A percentile compares a stretch with the other conserved stretches of the same genome.
phyloP scores from a whole-genome alignment of 1,140 invertebrate species.

The Epicauta chinensis region DNA sequence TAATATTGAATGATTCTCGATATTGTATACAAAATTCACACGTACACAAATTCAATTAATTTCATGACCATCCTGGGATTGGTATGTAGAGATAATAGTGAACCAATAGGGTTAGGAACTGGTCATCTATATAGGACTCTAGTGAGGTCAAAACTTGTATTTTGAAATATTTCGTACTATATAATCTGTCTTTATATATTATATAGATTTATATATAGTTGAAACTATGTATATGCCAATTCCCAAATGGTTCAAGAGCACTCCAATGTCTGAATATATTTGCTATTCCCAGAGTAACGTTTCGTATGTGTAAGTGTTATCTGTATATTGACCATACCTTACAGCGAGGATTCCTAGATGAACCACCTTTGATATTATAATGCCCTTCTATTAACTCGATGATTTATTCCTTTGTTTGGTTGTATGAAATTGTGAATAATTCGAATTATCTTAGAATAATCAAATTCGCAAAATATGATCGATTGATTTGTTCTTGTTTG shows the following conservation, averaged over 20 bases:
- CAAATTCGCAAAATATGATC: no score
- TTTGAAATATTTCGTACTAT: conserved; percentile 20
- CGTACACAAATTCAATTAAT: no score
- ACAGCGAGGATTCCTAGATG: conserved; percentile 36
- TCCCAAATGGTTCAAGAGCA: conserved; percentile 34
- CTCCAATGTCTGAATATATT: conserved; percentile 35
- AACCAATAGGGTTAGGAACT: conserved; percentile 28
- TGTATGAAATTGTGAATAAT: no score
- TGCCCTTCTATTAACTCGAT: conserved; percentile 33
- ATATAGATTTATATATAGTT: no score
- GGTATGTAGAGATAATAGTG: conserved; percentile 19
- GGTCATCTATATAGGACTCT: conserved; percentile 25
- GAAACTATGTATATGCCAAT: conserved; percentile 39
- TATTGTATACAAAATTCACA: no score
- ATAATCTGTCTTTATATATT: no score
- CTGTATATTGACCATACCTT: conserved; percentile 32
- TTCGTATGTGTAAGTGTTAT: no score
- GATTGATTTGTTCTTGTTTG: no score
- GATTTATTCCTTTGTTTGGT: conserved; percentile 34
- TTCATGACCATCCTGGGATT: no score
- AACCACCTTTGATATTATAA: conserved; percentile 40
- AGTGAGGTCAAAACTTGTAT: conserved; percentile 31
- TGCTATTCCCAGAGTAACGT: conserved; percentile 11
- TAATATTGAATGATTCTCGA: background rate
- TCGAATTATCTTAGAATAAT: no score